A percentile compares a stretch with the other conserved stretches of the same genome.
These are phyloP conservation scores for Pseudochromis fuscus DNA, from an alignment of 2,797 vertebrate genomes.

Conservation along the genomic window DNA sequence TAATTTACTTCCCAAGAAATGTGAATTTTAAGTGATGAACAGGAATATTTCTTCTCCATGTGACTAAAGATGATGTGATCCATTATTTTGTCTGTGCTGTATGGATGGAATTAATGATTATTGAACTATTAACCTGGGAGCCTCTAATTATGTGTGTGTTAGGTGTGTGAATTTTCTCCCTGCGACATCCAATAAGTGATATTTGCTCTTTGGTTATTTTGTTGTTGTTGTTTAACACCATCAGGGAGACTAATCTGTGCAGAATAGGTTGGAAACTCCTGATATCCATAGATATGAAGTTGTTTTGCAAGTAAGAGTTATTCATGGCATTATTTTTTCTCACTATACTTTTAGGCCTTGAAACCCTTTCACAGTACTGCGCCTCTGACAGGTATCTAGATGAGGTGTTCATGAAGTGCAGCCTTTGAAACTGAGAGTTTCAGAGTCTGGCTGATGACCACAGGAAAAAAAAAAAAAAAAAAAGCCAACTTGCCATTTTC, in stretches of 20 bases:
- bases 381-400: neutral
- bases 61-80: slow-evolving; percentile 13
- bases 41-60: neutral
- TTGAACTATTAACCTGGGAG: slow-evolving; percentile 15
- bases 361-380: neutral
- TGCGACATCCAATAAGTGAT: neutral
- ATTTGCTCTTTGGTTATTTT: neutral
- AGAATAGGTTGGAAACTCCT: neutral
- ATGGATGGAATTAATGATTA: slow-evolving; percentile 12
- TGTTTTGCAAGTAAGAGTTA: fast-evolving
- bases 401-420: slow-evolving; percentile 25
- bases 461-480: neutral
- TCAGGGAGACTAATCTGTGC: too few relatives aligned
- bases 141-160: slow-evolving; percentile 11
- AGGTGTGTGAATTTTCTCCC: too few relatives aligned
- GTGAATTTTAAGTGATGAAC: neutral
- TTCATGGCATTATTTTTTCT: neutral
- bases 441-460: slow-evolving; percentile 4
- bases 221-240: too few relatives aligned
- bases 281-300: neutral
- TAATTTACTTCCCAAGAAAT: slow-evolving; percentile 8
- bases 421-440: neutral
- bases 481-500: slow-evolving; percentile 49
- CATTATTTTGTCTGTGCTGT: neutral
- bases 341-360: neutral